A percentile compares a stretch with the other conserved stretches of the same genome.
Conservation (phyloP, 23 tunicate species). For the Oikopleura dioica region DNA sequence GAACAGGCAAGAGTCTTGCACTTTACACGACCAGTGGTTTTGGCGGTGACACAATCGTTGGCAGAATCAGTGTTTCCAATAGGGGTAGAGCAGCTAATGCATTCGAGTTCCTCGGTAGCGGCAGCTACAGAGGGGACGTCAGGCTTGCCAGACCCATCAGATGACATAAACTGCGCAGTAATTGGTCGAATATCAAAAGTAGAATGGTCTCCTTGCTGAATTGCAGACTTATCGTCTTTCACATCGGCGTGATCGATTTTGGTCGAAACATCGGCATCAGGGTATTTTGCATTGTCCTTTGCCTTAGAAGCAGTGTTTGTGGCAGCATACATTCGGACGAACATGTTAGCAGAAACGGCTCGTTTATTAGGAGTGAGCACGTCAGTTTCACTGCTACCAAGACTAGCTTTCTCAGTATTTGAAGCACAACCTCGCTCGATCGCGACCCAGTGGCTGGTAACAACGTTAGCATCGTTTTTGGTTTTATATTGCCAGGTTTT, state of each 20-base stretch:
- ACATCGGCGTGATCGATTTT: background rate
- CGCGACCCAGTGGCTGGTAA: conserved; percentile 4
- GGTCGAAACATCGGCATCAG: conserved; percentile 1
- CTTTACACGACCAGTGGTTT: background rate
- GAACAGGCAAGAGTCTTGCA: background rate
- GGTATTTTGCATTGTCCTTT: conserved; percentile 13
- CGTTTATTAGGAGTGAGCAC: background rate
- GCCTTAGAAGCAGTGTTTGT: conserved; percentile 6
- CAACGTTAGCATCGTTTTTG: background rate
- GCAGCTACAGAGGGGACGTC: background rate
- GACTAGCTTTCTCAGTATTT: background rate
- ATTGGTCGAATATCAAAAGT: background rate
- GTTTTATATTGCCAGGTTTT: background rate
- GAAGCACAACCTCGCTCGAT: background rate
- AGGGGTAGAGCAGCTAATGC: background rate
- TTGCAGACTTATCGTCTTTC: background rate
- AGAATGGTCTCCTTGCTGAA: background rate
- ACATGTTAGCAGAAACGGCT: background rate
- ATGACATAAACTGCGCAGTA: background rate
- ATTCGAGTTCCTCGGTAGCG: background rate
- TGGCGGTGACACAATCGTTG: conserved; percentile 7
- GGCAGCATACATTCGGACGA: background rate
- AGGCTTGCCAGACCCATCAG: background rate
- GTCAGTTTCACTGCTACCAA: too few species aligned
- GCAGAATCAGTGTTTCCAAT: conserved; percentile 12